Evolutionary conservation across 1,140 invertebrate genomes (phyloP).

Genomic region (Macrocentrus cingulum): DNA sequence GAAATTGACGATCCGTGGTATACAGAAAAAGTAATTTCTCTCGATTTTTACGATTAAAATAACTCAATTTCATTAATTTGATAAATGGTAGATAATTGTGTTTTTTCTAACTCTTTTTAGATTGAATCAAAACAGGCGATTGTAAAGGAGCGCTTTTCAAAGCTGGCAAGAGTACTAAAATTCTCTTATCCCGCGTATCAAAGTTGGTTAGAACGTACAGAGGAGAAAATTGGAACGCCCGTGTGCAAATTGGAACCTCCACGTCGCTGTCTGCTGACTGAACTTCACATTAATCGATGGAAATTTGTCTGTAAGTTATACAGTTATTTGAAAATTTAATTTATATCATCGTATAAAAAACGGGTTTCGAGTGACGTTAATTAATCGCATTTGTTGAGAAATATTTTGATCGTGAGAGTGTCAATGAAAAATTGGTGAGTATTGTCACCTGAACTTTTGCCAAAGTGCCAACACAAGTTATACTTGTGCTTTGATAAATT

Average conservation of each 20-base stretch:
- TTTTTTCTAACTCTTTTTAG: conserved; percentile 38
- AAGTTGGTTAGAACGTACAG: conserved; percentile 47
- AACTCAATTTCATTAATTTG: neutral
- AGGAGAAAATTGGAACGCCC: conserved; percentile 40
- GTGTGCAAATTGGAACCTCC: conserved; percentile 50
- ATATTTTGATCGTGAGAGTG: too few species aligned
- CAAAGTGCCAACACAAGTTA: too few species aligned
- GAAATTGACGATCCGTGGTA: neutral
- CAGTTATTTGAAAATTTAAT: neutral
- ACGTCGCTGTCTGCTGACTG: conserved; percentile 45
- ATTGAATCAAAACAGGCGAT: conserved; percentile 42
- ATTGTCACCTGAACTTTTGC: too few species aligned
- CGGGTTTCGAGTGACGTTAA: too few species aligned
- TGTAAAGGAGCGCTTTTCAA: conserved; percentile 48
- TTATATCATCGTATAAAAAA: neutral
- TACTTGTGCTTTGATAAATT: too few species aligned
- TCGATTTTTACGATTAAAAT: neutral
- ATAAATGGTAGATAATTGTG: too few species aligned
- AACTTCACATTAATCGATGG: conserved; percentile 52
- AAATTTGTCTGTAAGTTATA: conserved; percentile 54
- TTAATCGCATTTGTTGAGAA: too few species aligned
- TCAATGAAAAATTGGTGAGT: too few species aligned
- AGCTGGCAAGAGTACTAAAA: conserved; percentile 50
- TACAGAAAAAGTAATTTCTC: neutral
- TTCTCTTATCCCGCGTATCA: conserved; percentile 52